Base-by-base conservation (phyloP, 2,113 vertebrate genomes). In the Burhinus bistriatus region DNA sequence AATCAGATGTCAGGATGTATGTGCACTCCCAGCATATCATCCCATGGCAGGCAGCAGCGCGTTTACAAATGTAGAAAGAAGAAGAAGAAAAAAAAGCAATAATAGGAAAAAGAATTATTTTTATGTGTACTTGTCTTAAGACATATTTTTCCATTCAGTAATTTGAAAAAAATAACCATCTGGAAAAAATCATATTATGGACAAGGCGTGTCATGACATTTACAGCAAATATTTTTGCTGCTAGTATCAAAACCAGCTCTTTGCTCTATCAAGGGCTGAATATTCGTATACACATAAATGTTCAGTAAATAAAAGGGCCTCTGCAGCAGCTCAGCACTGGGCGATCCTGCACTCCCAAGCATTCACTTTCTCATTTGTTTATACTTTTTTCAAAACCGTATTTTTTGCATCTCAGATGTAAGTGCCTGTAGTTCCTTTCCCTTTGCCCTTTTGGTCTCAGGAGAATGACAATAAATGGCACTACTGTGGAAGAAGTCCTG, bases 131-230 rank as follows among this genome's bases (percentile, higher is more conserved):
- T 98, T 96, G 93, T 98, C 97, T 98, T 96, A 97, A 97, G 96
- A 95, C 97, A 96, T 98, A 97, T 97, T 98, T 98, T 98, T 97
- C 97, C 97, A 97, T 97, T 98, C 97, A 98, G 96, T 97, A 97
- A 97, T 98, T 98, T 98, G 97, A 98, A 98, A 97, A 96, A 98
- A 98, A 98, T 96, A 98, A 91, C 96, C 98, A 98, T 98, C 98
- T 98, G 98, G 98, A 98, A 98, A 98, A 97, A 97, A 98, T 98
- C 97, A 98, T 95, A 96, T 98, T 97, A 98, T 96, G 97, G 98
- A 97, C 97, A 98, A 98, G 97, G 98, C 98, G 97, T 98, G 97
- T 98, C 98, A 98, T 98, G 98, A 98, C 98, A 98, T 98, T 98
- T 98, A 98, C 97, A 98, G 97, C 97, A 98, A 98, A 98, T 98